phyloP scores from a whole-genome alignment of 2,113 vertebrate genomes.

The Cebidichthys violaceus region DNA sequence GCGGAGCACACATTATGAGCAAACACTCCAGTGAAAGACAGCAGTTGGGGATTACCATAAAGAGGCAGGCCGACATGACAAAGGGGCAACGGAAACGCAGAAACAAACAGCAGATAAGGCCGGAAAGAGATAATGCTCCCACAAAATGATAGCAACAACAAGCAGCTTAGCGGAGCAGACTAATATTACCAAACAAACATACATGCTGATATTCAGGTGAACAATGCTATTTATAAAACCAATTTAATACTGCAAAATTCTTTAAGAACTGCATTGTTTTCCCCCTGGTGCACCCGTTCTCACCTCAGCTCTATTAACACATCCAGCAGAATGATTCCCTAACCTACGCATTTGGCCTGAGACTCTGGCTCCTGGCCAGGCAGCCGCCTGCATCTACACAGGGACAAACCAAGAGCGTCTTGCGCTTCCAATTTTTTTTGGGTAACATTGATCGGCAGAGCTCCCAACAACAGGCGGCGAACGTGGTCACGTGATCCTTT shows the following conservation, averaged over 20 bases:
- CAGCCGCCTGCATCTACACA: background rate
- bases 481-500: conserved; percentile 13
- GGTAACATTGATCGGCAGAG: conserved; percentile 17
- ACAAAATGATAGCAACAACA: conserved; percentile 31
- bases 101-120: conserved; percentile 53
- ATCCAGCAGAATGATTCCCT: background rate
- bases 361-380: conserved; percentile 21
- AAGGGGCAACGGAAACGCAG: conserved; percentile 22
- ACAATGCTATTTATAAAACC: background rate
- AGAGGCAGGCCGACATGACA: conserved; percentile 41
- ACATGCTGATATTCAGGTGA: background rate
- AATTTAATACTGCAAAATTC: background rate
- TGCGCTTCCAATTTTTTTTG: background rate
- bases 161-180: conserved; percentile 17
- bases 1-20: conserved; percentile 4
- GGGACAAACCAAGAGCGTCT: conserved; percentile 43
- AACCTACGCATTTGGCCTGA: conserved; percentile 15
- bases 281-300: background rate
- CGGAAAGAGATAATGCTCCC: conserved; percentile 23
- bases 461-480: background rate
- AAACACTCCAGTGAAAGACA: conserved; percentile 39
- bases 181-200: background rate
- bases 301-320: background rate
- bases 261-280: background rate
- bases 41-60: conserved; percentile 46